Evolutionary conservation across 2,888 invertebrate species (phyloP).

Genomic region (Melieria picta): DNA sequence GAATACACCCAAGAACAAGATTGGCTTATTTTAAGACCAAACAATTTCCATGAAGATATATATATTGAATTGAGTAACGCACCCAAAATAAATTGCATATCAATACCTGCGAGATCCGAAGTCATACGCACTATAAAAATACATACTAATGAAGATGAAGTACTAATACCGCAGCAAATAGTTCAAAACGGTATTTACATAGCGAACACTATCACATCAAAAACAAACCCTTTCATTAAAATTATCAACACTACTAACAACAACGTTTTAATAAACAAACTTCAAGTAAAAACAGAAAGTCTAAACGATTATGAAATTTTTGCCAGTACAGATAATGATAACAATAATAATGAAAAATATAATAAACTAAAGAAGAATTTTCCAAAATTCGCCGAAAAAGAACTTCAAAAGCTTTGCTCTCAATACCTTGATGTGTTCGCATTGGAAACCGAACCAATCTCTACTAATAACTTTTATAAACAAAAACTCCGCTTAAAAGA

Average conservation of each 20-base stretch:
- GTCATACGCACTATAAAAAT: slow-evolving; percentile 20
- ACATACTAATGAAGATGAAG: slow-evolving; percentile 3
- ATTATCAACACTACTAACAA: slow-evolving; percentile 26
- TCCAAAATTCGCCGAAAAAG: slow-evolving; percentile 13
- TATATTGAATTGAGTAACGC: slow-evolving; percentile 19
- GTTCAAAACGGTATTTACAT: slow-evolving; percentile 29
- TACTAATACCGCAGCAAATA: slow-evolving; percentile 32
- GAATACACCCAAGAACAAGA: slow-evolving; percentile 31
- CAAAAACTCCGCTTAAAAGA: slow-evolving; percentile 24
- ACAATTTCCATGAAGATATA: slow-evolving; percentile 24
- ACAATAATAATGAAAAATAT: background rate
- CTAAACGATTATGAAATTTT: slow-evolving; percentile 22
- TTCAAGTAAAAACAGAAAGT: slow-evolving; percentile 17
- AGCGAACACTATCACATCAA: slow-evolving; percentile 31
- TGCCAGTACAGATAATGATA: background rate
- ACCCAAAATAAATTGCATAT: slow-evolving; percentile 1
- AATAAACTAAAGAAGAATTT: slow-evolving; percentile 15
- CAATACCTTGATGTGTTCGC: slow-evolving; percentile 38
- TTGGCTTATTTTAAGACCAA: slow-evolving; percentile 30
- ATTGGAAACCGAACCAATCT: slow-evolving; percentile 37
- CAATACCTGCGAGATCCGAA: slow-evolving; percentile 31
- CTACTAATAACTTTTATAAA: slow-evolving; percentile 23
- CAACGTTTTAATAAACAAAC: slow-evolving; percentile 18
- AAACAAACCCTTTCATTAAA: slow-evolving; percentile 15
- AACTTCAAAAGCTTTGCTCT: slow-evolving; percentile 10